A percentile compares a stretch with the other conserved stretches of the same genome.
Evolutionary conservation across 2,888 invertebrate genomes (phyloP).

Genomic region (Imbricaverruca yamaguchii): DNA sequence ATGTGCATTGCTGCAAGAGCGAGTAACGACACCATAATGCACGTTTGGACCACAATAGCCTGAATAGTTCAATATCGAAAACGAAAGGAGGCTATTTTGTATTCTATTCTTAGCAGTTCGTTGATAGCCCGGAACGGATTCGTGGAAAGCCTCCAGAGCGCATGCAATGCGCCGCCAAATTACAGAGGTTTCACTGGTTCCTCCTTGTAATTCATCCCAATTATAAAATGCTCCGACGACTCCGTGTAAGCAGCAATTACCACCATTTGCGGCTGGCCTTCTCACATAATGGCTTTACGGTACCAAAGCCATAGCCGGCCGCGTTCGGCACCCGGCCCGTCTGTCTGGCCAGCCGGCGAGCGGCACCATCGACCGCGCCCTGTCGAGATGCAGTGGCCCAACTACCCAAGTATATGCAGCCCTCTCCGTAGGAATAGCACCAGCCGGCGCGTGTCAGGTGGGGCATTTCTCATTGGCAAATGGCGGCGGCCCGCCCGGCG

Average conservation of each 20-base stretch:
- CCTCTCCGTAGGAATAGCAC: neutral
- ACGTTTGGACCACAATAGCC: no score
- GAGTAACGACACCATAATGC: no score
- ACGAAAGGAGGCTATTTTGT: neutral
- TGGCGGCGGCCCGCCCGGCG: neutral
- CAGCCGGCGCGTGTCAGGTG: slow-evolving; percentile 9
- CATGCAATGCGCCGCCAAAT: slow-evolving; percentile 1
- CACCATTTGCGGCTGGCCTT: neutral
- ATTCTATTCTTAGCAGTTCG: neutral
- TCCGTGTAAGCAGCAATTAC: neutral
- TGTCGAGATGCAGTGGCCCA: neutral
- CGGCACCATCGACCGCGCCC: neutral
- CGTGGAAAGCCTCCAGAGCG: neutral
- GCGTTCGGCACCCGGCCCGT: neutral
- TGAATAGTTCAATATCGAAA: no score
- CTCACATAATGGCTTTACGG: neutral
- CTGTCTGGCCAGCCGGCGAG: neutral
- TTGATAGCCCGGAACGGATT: neutral
- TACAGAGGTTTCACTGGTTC: neutral
- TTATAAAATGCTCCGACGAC: neutral
- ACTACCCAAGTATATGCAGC: no score
- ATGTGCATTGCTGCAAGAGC: no score
- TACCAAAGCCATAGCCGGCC: slow-evolving; percentile 16
- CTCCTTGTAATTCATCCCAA: neutral
- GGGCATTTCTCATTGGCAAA: slow-evolving; percentile 14